Evolutionary conservation across 2,888 invertebrate genomes (phyloP).

Genomic region (Leucophenga montana): DNA sequence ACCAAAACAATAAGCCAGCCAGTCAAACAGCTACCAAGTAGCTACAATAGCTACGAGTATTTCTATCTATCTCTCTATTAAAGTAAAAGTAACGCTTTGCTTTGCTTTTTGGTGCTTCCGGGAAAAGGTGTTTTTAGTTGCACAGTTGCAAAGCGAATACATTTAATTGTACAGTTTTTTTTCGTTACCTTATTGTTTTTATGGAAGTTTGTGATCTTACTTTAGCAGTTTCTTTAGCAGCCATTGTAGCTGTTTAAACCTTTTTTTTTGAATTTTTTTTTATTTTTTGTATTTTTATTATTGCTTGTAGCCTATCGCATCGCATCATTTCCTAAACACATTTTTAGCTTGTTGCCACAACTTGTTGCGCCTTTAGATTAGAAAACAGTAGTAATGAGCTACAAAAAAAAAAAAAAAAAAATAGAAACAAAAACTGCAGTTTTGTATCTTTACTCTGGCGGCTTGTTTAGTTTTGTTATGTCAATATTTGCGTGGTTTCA

Average conservation of each 20-base stretch:
- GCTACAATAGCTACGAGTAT: too few species aligned
- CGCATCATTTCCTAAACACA: conserved; percentile 11
- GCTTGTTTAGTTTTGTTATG: too few species aligned
- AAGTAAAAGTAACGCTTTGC: conserved; percentile 56
- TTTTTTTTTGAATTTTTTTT: conserved; percentile 1
- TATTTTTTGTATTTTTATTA: not conserved
- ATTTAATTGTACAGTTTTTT: conserved; percentile 16
- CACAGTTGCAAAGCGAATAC: conserved; percentile 2
- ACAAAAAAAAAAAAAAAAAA: too few species aligned
- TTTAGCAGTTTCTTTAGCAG: not conserved
- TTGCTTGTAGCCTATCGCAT: too few species aligned
- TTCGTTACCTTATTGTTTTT: not conserved
- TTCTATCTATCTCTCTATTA: conserved; percentile 24
- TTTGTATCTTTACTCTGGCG: too few species aligned
- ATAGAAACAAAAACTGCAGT: too few species aligned
- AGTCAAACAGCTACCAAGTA: not conserved
- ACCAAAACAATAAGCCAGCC: too few species aligned
- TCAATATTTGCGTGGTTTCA: too few species aligned
- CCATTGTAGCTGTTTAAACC: not conserved
- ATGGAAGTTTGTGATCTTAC: not conserved
- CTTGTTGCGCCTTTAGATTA: not conserved
- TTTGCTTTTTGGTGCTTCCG: conserved; percentile 56
- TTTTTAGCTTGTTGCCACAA: conserved; percentile 13
- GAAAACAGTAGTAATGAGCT: too few species aligned
- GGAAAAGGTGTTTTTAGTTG: conserved; percentile 45